Conservation (phyloP, 2,888 invertebrate genomes). For the Diloba caeruleocephala region DNA sequence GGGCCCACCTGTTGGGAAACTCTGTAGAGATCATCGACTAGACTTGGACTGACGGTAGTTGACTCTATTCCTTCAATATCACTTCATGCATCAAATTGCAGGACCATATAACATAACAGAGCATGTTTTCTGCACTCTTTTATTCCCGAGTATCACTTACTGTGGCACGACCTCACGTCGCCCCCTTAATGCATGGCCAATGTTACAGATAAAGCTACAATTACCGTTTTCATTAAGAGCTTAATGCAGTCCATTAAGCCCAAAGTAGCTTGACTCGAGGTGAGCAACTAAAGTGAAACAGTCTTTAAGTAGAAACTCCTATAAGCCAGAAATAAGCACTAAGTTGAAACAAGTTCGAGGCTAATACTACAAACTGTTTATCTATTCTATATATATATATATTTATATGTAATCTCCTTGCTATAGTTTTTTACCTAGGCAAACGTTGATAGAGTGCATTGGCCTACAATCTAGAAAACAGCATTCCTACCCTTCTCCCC, state of each 20-base stretch:
- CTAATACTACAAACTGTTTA: background rate
- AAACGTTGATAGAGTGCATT: no score
- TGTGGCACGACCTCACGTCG: background rate
- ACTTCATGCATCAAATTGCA: no score
- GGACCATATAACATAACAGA: no score
- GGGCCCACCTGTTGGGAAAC: no score
- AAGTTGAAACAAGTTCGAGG: background rate
- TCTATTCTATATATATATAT: no score
- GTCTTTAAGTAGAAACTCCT: background rate
- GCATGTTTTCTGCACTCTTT: conserved; percentile 10
- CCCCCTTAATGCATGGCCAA: conserved; percentile 9
- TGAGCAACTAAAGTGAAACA: background rate
- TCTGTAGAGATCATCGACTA: no score
- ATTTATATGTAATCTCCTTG: no score
- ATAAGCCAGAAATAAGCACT: background rate
- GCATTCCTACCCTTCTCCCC: no score
- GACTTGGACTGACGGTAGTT: no score
- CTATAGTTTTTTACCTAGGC: no score
- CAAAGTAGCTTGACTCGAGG: conserved; percentile 7
- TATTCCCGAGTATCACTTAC: conserved; percentile 9
- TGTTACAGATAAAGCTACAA: conserved; percentile 25
- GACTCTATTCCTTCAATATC: no score
- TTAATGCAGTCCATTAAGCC: conserved; percentile 33
- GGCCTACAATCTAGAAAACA: no score
- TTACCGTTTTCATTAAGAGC: conserved; percentile 27